These are phyloP conservation scores for Pseudopleuronectes americanus DNA, from an alignment of 2,797 vertebrate species.

Conservation along the genomic window DNA sequence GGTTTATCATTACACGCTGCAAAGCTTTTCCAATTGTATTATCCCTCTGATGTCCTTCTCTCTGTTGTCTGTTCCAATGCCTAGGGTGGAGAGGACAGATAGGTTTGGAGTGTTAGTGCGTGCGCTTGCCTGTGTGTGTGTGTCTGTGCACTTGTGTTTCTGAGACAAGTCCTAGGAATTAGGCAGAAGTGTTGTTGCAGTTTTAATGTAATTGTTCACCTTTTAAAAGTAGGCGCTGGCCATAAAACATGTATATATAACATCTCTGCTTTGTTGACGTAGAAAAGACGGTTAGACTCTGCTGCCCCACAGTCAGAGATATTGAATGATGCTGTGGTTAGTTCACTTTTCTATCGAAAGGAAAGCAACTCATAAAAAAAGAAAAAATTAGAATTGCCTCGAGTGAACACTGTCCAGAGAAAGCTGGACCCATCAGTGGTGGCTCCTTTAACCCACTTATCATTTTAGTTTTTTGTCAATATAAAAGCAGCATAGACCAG, in stretches of 20 bases:
- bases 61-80: conserved; percentile 81
- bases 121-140: conserved; percentile 19
- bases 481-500: background rate
- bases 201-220: conserved; percentile 6
- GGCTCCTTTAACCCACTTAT: conserved; percentile 6
- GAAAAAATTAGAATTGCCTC: background rate
- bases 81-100: conserved; percentile 77
- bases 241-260: background rate
- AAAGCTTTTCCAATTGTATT: conserved; percentile 88
- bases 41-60: conserved; percentile 85
- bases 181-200: background rate
- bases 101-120: conserved; percentile 47
- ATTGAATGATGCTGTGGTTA: background rate
- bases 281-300: background rate
- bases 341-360: conserved; percentile 6
- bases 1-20: conserved; percentile 88
- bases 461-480: background rate
- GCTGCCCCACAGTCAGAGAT: background rate
- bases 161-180: conserved; percentile 18
- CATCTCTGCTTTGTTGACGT: background rate
- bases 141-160: conserved; percentile 24
- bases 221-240: background rate
- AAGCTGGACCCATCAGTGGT: background rate
- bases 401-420: conserved; percentile 16
- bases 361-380: conserved; percentile 24